Base-by-base conservation (phyloP, 1,140 invertebrate species). In the Conopomorpha cramerella region DNA sequence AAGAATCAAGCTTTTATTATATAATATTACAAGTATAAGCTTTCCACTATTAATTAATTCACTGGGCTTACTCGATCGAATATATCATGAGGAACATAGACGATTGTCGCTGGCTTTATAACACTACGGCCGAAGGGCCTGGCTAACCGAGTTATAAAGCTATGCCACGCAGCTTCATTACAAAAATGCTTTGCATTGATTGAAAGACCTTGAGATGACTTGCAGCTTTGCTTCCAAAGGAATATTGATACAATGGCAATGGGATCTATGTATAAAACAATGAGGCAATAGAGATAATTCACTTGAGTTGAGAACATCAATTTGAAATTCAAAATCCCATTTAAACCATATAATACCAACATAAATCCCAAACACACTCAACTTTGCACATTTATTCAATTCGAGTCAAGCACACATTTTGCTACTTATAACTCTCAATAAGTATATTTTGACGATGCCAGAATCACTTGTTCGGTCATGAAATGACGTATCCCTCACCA, bases 301-400 rank as follows among this genome's bases (percentile, higher is more conserved):
- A 10, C 10, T 23, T 23, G 4, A 23, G 10, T 10, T 23, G 19
- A 23, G 4, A 23, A 23, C 28, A n/a, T 30, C 13, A 3, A 30
- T 14, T 30, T 11, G 4, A 4, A 30, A 6, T 7, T 30, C 13
- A 30, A 11, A 6, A 11, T 4, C 13, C 28, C 4, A 30, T n/a
- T n/a, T n/a, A 14, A 11, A 30, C 6, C 11, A 4, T 7, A 30
- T 30, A 6, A 30, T 14, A 55, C 39, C 44, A 70, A 74, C 70
- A 72, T 72, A 74, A 63, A 72, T 72, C 70, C 67, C 70, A 68
- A 62, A 70, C 67, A 74, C 68, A 56, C 57, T 62, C 42, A 63
- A 51, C 50, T 52, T 62, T 58, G 28, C 3, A 30, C 11, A 11
- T 11, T 7, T 11, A 30, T 30, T 30, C 10, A 30, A 30, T 30